Conservation (phyloP, 2,113 vertebrate genomes). For the Vidua chalybeata region DNA sequence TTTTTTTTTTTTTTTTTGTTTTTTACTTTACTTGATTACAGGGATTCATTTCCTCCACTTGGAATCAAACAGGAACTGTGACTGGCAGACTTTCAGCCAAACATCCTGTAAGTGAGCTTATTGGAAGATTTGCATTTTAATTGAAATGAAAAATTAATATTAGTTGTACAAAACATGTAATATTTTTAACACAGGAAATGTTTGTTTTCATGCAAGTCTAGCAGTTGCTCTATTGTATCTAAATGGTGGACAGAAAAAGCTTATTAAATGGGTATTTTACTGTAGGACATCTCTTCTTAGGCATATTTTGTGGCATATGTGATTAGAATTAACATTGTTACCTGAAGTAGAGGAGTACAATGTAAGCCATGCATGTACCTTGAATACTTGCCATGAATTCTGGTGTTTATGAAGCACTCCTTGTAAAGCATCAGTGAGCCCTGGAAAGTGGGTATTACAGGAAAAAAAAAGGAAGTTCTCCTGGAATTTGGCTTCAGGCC, state of each 20-base stretch:
- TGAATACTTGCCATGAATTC: not conserved
- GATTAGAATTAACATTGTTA: not conserved
- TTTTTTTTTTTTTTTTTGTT: not conserved
- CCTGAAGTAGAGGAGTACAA: not conserved
- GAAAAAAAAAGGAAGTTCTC: not conserved
- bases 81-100: slow-evolving; percentile 89
- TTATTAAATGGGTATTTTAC: not conserved
- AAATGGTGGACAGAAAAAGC: not conserved
- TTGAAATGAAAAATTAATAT: not conserved
- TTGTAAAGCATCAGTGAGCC: not conserved
- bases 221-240: not conserved
- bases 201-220: not conserved
- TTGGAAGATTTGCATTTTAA: not conserved
- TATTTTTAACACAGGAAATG: not conserved
- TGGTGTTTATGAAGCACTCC: not conserved
- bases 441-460: not conserved
- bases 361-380: not conserved
- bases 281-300: not conserved
- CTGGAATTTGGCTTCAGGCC: not conserved
- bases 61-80: slow-evolving; percentile 85
- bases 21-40: not conserved
- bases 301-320: not conserved
- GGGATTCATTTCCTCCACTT: slow-evolving; percentile 72
- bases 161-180: not conserved
- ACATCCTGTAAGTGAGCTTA: slow-evolving; percentile 82